Percentiles rank a stretch among this genome's conserved stretches.
Conservation (phyloP, 2,113 vertebrate genomes). For the Tragelaphus scriptus region DNA sequence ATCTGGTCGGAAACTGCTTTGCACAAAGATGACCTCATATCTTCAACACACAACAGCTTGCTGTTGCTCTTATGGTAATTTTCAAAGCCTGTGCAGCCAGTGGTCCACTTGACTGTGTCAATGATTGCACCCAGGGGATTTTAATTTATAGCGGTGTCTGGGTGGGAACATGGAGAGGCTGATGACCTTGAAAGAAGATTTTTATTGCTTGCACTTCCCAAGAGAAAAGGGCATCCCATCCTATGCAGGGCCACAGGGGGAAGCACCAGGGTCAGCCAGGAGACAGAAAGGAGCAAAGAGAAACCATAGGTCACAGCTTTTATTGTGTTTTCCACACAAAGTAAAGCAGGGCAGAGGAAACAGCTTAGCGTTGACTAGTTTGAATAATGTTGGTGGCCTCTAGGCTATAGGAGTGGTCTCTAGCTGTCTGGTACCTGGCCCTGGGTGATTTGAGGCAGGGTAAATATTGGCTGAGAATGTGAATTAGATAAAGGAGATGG, state of each 20-base stretch:
- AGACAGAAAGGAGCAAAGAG: not conserved
- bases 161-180: not conserved
- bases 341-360: not conserved
- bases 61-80: not conserved
- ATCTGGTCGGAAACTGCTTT: not conserved
- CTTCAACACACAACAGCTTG: not conserved
- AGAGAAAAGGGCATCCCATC: not conserved
- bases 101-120: not conserved
- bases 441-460: not conserved
- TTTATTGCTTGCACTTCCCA: not conserved
- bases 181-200: not conserved
- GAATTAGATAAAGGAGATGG: not conserved
- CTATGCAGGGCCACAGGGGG: fast-evolving
- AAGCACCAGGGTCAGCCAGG: not conserved
- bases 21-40: not conserved
- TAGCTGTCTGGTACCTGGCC: not conserved
- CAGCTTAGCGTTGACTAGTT: not conserved
- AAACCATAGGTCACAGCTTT: not conserved
- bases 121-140: not conserved
- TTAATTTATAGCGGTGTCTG: not conserved
- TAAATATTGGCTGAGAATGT: not conserved
- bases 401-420: not conserved
- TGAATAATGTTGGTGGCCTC: not conserved
- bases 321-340: not conserved
- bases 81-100: not conserved